phyloP scores from a whole-genome alignment of 2,113 vertebrate genomes.

The Ochotona curzoniae region DNA sequence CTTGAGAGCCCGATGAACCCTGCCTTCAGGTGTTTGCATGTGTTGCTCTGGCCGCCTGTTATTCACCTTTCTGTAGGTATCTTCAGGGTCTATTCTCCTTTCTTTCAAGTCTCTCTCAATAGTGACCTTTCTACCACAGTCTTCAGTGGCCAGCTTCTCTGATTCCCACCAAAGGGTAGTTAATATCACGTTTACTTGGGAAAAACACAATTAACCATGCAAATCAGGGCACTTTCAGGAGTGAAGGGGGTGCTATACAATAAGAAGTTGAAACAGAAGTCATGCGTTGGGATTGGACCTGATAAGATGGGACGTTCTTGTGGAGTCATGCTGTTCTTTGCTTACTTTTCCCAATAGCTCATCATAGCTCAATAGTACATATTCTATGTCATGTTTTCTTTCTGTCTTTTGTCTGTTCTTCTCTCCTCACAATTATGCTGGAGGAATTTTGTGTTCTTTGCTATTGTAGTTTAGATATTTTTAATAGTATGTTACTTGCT shows the following conservation, averaged over 20 bases:
- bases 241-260: not conserved
- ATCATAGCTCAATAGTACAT: not conserved
- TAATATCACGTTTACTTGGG: not conserved
- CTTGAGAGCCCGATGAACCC: not conserved
- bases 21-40: not conserved
- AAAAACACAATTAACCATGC: not conserved
- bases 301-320: not conserved
- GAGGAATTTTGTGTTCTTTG: constrained; percentile 1
- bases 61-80: not conserved
- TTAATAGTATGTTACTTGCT: not conserved
- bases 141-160: not conserved
- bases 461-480: not conserved
- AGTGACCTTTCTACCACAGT: not conserved
- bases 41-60: not conserved
- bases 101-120: not conserved
- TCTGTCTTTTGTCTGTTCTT: not conserved
- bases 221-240: not conserved
- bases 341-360: not conserved
- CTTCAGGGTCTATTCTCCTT: not conserved
- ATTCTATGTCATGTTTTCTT: not conserved
- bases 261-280: not conserved
- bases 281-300: not conserved
- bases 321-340: not conserved
- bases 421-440: not conserved
- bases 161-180: not conserved